Evolutionary conservation across 1,140 invertebrate genomes (phyloP).

Genomic region (Centruroides vittatus): DNA sequence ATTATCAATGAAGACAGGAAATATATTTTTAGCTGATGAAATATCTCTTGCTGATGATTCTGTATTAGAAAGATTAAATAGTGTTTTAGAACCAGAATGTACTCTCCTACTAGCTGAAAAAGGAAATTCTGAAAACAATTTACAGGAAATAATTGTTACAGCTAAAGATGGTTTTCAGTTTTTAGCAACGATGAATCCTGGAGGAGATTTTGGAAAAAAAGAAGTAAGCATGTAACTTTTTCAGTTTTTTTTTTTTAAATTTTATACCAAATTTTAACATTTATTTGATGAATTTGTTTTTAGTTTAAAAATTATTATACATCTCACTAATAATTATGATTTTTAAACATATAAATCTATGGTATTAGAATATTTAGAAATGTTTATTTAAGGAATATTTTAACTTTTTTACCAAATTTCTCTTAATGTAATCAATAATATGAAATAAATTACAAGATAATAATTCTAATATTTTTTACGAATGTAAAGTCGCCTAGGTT

Average conservation of each 20-base stretch:
- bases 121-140: conserved; percentile 29
- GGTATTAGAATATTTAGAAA: too few species aligned
- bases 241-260: conserved; percentile 1
- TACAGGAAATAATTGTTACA: conserved; percentile 38
- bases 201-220: conserved; percentile 98
- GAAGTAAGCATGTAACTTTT: conserved; percentile 41
- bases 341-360: too few species aligned
- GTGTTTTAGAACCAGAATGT: conserved; percentile 84
- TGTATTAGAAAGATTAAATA: conserved; percentile 93
- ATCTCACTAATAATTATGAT: too few species aligned
- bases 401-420: too few species aligned
- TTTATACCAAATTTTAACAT: neutral
- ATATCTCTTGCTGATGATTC: conserved; percentile 98
- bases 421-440: too few species aligned
- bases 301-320: too few species aligned
- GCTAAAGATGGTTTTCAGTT: conserved; percentile 74
- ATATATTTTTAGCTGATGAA: conserved; percentile 91
- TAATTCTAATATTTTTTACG: too few species aligned
- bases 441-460: too few species aligned
- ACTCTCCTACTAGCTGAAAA: conserved; percentile 84
- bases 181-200: conserved; percentile 98
- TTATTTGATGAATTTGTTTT: neutral
- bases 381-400: too few species aligned
- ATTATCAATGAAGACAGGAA: conserved; percentile 71
- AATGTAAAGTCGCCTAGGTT: too few species aligned